Conservation (phyloP, 2,797 vertebrate genomes). For the Taeniopygia guttata region DNA sequence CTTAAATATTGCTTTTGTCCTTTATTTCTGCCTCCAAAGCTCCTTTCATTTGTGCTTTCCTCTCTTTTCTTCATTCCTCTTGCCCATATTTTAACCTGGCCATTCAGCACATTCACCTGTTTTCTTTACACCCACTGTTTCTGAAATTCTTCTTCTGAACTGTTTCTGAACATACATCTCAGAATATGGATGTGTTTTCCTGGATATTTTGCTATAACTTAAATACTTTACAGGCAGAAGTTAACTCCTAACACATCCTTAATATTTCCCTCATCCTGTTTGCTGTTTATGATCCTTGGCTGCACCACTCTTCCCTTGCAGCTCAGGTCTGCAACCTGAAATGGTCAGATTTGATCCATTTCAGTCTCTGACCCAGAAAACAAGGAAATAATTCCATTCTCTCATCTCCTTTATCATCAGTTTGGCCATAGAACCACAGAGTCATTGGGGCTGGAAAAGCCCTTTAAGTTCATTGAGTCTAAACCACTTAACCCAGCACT, state of each 20-base stretch:
- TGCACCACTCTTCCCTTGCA: neutral
- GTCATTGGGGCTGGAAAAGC: neutral
- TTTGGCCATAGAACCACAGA: neutral
- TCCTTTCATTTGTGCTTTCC: neutral
- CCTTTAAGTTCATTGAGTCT: neutral
- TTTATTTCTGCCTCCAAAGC: neutral
- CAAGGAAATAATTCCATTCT: neutral
- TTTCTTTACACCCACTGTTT: neutral
- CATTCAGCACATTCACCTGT: neutral
- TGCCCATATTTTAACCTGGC: neutral
- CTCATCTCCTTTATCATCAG: neutral
- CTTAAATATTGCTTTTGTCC: neutral
- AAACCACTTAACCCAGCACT: neutral
- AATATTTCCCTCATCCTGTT: neutral
- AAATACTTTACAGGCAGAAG: neutral
- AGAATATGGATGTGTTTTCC: neutral
- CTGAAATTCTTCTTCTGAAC: neutral
- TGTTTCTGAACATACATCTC: neutral
- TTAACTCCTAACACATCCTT: neutral
- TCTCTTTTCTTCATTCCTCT: neutral
- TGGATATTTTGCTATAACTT: neutral
- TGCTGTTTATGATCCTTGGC: neutral
- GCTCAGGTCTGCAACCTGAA: neutral
- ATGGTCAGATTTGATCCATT: neutral
- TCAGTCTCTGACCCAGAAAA: neutral